Evolutionary conservation across 2,113 vertebrate species (phyloP).

Genomic region (Probosciger aterrimus): DNA sequence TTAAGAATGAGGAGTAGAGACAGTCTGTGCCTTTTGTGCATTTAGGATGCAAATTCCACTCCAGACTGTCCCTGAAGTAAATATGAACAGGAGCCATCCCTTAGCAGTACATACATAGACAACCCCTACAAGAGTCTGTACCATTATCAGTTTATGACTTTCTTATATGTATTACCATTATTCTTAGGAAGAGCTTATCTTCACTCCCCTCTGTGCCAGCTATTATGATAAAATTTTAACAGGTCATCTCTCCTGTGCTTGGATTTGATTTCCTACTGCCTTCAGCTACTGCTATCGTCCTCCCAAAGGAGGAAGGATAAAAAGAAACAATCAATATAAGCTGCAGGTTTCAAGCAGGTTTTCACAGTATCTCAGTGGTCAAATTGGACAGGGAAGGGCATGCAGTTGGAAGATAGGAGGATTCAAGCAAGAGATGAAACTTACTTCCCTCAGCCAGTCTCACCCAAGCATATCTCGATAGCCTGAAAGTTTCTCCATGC

Average conservation of each 20-base stretch:
- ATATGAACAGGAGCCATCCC: accelerated
- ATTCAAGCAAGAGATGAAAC: not conserved
- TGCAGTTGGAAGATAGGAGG: not conserved
- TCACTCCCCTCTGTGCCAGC: not conserved
- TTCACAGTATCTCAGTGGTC: not conserved
- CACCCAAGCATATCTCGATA: not conserved
- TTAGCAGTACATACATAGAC: not conserved
- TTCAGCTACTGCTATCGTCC: not conserved
- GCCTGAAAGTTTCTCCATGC: not conserved
- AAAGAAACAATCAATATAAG: not conserved
- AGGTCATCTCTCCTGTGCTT: not conserved
- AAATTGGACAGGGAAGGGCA: not conserved
- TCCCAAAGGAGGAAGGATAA: not conserved
- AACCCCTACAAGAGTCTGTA: not conserved
- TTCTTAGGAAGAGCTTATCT: not conserved
- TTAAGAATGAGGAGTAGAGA: not conserved
- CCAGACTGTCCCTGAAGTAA: not conserved
- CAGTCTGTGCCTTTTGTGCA: too few species aligned
- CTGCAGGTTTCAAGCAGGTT: not conserved
- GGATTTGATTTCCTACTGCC: not conserved
- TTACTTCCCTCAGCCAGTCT: not conserved
- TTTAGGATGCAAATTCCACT: not conserved
- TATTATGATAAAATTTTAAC: constrained; percentile 31
- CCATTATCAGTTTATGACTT: not conserved
- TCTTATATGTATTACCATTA: not conserved